phyloP scores from a whole-genome alignment of 2,888 invertebrate genomes.

The Drosophila koepferae region DNA sequence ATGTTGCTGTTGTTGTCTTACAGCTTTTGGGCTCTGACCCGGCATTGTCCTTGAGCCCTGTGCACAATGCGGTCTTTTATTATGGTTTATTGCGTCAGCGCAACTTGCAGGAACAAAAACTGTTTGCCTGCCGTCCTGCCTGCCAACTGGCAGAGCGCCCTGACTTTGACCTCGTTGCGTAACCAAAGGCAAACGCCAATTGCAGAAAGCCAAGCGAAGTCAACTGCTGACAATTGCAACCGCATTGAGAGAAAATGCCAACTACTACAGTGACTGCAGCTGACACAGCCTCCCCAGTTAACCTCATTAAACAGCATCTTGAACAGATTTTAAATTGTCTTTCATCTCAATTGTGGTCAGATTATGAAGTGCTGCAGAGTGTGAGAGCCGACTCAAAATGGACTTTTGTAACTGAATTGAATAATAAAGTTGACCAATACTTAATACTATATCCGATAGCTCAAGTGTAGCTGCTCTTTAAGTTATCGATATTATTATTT shows the following conservation, averaged over 20 bases:
- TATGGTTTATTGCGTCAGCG: conserved; percentile 73
- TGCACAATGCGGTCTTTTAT: conserved; percentile 67
- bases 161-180: conserved; percentile 75
- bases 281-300: conserved; percentile 17
- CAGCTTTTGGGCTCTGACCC: conserved; percentile 3
- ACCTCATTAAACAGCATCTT: conserved; percentile 29
- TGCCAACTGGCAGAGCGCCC: conserved; percentile 57
- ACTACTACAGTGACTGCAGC: conserved; percentile 13
- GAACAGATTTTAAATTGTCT: not conserved
- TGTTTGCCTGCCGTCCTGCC: not conserved
- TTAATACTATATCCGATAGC: not conserved
- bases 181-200: conserved; percentile 45
- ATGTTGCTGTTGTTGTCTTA: not conserved
- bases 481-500: not conserved
- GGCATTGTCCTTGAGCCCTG: conserved; percentile 50
- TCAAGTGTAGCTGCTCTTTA: not conserved
- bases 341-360: not conserved
- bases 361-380: not conserved
- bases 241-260: not conserved
- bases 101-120: conserved; percentile 8
- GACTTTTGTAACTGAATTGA: not conserved
- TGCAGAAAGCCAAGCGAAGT: conserved; percentile 2
- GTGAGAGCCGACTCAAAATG: not conserved
- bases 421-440: not conserved
- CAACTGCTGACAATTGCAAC: conserved; percentile 18